These are phyloP conservation scores for Drosophila yakuba DNA, from an alignment of 1,140 invertebrate species.

Conservation along the genomic window DNA sequence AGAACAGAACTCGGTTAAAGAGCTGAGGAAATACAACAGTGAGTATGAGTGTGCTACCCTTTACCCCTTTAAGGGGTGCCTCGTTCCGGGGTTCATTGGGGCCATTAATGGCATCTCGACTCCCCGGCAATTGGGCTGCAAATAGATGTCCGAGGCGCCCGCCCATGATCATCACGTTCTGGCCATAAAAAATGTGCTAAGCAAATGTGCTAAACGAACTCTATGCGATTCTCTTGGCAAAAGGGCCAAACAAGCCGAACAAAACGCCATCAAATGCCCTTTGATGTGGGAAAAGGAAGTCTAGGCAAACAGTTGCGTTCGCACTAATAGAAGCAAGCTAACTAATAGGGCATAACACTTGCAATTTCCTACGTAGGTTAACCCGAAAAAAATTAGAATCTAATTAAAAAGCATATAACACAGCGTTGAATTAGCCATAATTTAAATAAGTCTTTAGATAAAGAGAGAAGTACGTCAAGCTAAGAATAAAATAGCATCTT, in stretches of 20 bases:
- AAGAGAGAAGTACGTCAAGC: too few species aligned
- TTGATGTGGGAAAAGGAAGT: slow-evolving; percentile 31
- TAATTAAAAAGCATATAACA: too few species aligned
- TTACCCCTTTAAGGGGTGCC: neutral
- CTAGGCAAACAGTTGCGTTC: slow-evolving; percentile 4
- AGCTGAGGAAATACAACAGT: slow-evolving; percentile 39
- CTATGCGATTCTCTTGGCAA: slow-evolving; percentile 13
- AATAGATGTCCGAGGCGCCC: slow-evolving; percentile 52
- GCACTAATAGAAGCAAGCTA: neutral
- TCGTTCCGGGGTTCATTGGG: slow-evolving; percentile 33
- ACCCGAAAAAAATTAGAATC: too few species aligned
- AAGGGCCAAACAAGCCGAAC: slow-evolving; percentile 40
- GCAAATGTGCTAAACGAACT: slow-evolving; percentile 55
- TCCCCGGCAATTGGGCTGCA: slow-evolving; percentile 33
- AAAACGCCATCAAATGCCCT: slow-evolving; percentile 34
- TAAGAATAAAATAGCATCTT: too few species aligned
- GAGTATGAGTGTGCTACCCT: slow-evolving; percentile 37
- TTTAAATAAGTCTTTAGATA: too few species aligned
- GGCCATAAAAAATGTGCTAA: slow-evolving; percentile 75
- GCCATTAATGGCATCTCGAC: slow-evolving; percentile 53
- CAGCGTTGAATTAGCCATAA: too few species aligned
- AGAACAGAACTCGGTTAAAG: slow-evolving; percentile 38
- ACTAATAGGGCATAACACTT: too few species aligned
- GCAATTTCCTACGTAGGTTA: too few species aligned
- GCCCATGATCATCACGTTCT: slow-evolving; percentile 70